Conservation (phyloP, 2,113 vertebrate species). For the Okapia johnstoni region DNA sequence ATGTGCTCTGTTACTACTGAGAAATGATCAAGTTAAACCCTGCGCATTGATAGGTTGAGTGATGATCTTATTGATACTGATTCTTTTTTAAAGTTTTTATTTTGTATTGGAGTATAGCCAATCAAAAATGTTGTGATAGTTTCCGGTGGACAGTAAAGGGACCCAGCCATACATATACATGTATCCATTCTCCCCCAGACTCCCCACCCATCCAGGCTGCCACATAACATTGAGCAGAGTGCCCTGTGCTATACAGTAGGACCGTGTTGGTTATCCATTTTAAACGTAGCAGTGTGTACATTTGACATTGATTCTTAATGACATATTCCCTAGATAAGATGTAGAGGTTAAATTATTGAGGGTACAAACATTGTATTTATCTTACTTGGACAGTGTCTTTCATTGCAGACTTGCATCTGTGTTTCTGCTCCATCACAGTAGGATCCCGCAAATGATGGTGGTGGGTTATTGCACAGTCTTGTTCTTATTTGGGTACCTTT, state of each 20-base stretch:
- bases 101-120: background rate
- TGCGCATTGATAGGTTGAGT: background rate
- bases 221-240: background rate
- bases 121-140: background rate
- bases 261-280: background rate
- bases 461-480: constrained; percentile 90
- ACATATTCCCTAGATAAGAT: background rate
- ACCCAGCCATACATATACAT: background rate
- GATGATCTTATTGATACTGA: background rate
- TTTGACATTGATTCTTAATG: background rate
- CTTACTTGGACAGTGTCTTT: constrained; percentile 90
- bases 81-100: background rate
- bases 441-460: constrained; percentile 86
- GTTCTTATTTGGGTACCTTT: constrained; percentile 88
- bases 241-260: background rate
- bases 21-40: background rate
- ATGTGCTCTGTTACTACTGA: background rate
- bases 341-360: background rate
- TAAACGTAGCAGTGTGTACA: background rate
- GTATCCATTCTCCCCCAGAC: background rate
- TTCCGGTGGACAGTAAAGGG: background rate
- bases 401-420: constrained; percentile 91
- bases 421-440: constrained; percentile 86
- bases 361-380: fast-evolving
- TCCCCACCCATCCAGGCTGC: background rate